Evolutionary conservation across 1,140 invertebrate species (phyloP), one percentile per base, ranked within the genome.

Genomic region (Trinorchestia longiramus): DNA sequence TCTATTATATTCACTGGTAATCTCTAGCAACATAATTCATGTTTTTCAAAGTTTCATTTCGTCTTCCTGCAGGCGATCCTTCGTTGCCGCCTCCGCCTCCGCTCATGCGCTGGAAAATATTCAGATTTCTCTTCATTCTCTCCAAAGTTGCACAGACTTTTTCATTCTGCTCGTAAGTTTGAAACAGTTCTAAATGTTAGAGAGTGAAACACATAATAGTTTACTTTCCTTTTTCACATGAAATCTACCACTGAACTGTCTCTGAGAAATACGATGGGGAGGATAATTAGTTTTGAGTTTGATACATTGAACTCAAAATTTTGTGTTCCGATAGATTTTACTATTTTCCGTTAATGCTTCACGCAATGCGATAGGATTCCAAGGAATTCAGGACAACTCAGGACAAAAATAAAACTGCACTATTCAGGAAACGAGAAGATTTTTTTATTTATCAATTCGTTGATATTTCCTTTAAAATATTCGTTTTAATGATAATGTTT

Each of bases 81-180:
- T 19, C 43, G 4, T 47, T 94, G 44, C 92, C 92, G 40, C 92
- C 92, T n/a, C 92, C 92, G 36, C 92, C 92, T 45, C 92, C 92
- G 11, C 43, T 94, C 8, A 94, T 94, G 92, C 43, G 92, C 43
- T 94, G 92, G 92, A 94, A 94, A 47, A 94, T 94, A 94, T 94
- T 94, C 40, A 43, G 92, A 40, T 94, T 94, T n/a, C 92, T 94
- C 44, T 94, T 94, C 92, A 43, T 94, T 15, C 92, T 94, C 44
- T 94, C 92, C 43, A 94, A 94, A 94, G 44, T 94, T 43, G 92
- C 92, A 19, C 92, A 94, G 44, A 94, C 92, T 45, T 43, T 94
- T 19, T 42, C 92, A 0, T 94, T 94, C 44, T 94, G 92, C 44
- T 45, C 92, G 92, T 94, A 43, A 94, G 92, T 94, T 11, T 40